Evolutionary conservation across 1,140 invertebrate species (phyloP), one percentile per base, ranked within the genome.

Genomic region (Drosophila nasuta): DNA sequence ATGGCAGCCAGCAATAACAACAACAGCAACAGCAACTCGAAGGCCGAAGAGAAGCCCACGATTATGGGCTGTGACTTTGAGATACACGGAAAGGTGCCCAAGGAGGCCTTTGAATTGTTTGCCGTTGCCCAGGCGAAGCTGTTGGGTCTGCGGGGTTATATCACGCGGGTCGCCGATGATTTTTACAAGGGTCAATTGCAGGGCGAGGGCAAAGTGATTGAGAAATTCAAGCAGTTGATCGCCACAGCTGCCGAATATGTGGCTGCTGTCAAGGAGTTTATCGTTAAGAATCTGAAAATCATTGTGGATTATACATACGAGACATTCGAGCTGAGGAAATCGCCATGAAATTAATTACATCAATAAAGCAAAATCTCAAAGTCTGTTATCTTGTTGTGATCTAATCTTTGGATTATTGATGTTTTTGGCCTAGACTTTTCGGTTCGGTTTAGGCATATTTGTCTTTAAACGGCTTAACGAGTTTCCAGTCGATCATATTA

Each of bases 21-120:
- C 17, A 20, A 2, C 17, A 20, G 1, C 17, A 20, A 20, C 20
- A 20, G 20, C 20, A 20, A 20, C 5, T 5, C 7, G 15, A 30
- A 52, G 6, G 15, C 0, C 7, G 8, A 11, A 38, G 5, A 28
- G 35, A 6, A 15, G 41, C 33, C 25, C 0, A 13, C 35, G 1
- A 62, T 77, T 5, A 75, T 88, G 85, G 7, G 30, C 20, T 88
- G 85, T 10, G 85, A 88, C 13, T 59, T 89, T 33, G 81, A 85
- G 45, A 62, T 88, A 1, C 33, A 6, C 1, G 85, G 75, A 1
- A 30, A 79, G 1, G 0, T 88, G 0, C 75, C 78, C 7, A 71
- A 81, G 38, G 85, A 88, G 38, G 86, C 86, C 0, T 85, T 88
- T 0, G 48, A 89, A 11, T 0, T 85, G 35, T 88, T 88, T 25